Percentiles rank a stretch among this genome's conserved stretches.
These are phyloP conservation scores for Homalodisca vitripennis DNA, from an alignment of 1,140 invertebrate genomes.

Conservation along the genomic window DNA sequence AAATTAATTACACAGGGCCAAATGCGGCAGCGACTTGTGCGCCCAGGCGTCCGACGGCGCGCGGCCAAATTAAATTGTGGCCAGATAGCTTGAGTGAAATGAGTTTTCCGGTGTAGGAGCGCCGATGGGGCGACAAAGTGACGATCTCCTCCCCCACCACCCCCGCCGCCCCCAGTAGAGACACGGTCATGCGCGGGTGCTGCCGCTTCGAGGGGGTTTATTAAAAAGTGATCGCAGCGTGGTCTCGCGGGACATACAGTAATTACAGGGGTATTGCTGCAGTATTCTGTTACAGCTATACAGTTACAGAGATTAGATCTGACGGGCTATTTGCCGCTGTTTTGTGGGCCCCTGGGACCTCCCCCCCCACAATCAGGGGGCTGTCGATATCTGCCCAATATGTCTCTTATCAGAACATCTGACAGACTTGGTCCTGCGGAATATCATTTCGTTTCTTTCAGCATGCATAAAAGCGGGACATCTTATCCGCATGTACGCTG, in stretches of 20 bases:
- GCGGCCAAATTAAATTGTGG: constrained; percentile 12
- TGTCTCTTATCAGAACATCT: constrained; percentile 15
- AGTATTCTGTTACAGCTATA: constrained; percentile 12
- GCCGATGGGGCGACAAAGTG: too few relatives aligned
- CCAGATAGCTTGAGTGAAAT: constrained; percentile 13
- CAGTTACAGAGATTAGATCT: constrained; percentile 15
- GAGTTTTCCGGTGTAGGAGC: neutral
- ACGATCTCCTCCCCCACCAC: too few relatives aligned
- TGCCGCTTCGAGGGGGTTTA: constrained; percentile 6
- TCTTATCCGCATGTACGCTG: too few relatives aligned
- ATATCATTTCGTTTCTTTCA: too few relatives aligned
- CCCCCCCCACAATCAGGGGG: too few relatives aligned
- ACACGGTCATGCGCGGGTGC: constrained; percentile 4
- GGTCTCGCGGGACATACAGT: neutral
- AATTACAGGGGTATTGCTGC: constrained; percentile 10
- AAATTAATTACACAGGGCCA: too few relatives aligned
- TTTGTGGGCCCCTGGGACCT: constrained; percentile 6
- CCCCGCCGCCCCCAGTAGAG: too few relatives aligned
- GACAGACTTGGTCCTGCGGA: too few relatives aligned
- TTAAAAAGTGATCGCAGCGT: constrained; percentile 15
- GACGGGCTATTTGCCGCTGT: constrained; percentile 11
- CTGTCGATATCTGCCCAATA: neutral
- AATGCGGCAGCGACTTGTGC: too few relatives aligned
- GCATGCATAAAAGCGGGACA: too few relatives aligned
- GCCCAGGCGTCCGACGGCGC: too few relatives aligned